These are phyloP conservation scores for Morpho helenor DNA, from an alignment of 2,888 invertebrate genomes.

Conservation along the genomic window DNA sequence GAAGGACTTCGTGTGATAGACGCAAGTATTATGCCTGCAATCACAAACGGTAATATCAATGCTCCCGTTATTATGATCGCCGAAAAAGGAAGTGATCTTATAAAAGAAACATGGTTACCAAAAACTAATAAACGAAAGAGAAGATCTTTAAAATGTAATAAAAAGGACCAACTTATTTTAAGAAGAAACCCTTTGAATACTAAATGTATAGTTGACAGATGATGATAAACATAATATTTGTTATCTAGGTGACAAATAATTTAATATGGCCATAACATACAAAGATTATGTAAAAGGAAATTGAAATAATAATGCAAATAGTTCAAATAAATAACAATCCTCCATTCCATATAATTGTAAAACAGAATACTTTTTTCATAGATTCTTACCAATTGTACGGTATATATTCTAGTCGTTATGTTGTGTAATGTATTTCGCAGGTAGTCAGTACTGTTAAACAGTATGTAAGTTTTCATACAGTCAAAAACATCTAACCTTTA, in stretches of 20 bases:
- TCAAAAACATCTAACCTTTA: too few relatives aligned
- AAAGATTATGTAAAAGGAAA: background rate
- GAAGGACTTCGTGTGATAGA: slow-evolving; percentile 90
- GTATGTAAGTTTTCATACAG: too few relatives aligned
- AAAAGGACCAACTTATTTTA: slow-evolving; percentile 38
- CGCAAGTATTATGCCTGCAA: slow-evolving; percentile 92
- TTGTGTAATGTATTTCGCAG: background rate
- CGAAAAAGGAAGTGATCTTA: slow-evolving; percentile 91
- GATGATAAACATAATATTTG: slow-evolving; percentile 32
- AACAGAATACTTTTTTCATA: too few relatives aligned
- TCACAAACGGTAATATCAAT: slow-evolving; percentile 92
- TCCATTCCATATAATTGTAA: too few relatives aligned
- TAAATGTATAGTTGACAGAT: slow-evolving; percentile 50
- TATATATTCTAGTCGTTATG: slow-evolving; percentile 5
- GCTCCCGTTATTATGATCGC: slow-evolving; percentile 93
- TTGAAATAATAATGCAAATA: background rate
- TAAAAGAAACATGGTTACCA: slow-evolving; percentile 84
- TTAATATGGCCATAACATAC: slow-evolving; percentile 10
- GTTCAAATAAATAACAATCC: too few relatives aligned
- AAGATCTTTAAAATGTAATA: slow-evolving; percentile 47
- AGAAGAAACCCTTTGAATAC: slow-evolving; percentile 31
- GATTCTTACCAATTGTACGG: too few relatives aligned
- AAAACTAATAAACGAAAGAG: slow-evolving; percentile 38
- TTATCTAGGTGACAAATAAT: background rate
- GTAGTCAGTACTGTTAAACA: background rate